These are phyloP conservation scores for Meandrina meandrites DNA, from an alignment of 92 coral and sea anemone species.

Conservation along the genomic window DNA sequence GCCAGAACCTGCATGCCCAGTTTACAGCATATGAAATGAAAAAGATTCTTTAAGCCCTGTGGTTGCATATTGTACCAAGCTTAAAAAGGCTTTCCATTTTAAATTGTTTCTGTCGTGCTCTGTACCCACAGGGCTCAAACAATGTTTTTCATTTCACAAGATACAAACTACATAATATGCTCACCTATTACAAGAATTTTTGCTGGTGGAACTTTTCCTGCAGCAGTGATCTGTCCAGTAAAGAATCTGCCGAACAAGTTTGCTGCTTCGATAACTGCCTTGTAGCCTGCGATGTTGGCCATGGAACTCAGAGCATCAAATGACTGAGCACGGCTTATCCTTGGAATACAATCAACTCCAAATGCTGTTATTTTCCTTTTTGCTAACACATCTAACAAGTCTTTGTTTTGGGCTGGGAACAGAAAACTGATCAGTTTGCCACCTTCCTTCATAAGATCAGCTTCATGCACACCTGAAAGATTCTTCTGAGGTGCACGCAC, in stretches of 20 bases:
- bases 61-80: no score
- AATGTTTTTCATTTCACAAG: neutral
- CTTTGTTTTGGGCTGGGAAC: constrained; percentile 96
- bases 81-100: no score
- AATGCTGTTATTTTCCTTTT: constrained; percentile 87
- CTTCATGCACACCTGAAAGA: constrained; percentile 74
- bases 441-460: constrained; percentile 94
- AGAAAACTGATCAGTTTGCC: constrained; percentile 85
- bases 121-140: no score
- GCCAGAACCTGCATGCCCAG: no score
- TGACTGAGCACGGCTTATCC: constrained; percentile 93
- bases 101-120: no score
- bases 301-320: constrained; percentile 97
- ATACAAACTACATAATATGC: neutral
- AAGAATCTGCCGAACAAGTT: constrained; percentile 97
- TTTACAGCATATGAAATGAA: no score
- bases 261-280: constrained; percentile 98
- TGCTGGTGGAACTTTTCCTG: constrained; percentile 99
- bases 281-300: constrained; percentile 99
- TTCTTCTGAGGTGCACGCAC: constrained; percentile 89
- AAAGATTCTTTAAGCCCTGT: no score
- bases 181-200: constrained; percentile 94
- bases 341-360: constrained; percentile 95
- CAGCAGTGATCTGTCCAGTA: constrained; percentile 98
- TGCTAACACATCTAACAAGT: constrained; percentile 77